Base-by-base conservation (phyloP, 92 coral and sea anemone genomes). In the Zoanthus sociatus region DNA sequence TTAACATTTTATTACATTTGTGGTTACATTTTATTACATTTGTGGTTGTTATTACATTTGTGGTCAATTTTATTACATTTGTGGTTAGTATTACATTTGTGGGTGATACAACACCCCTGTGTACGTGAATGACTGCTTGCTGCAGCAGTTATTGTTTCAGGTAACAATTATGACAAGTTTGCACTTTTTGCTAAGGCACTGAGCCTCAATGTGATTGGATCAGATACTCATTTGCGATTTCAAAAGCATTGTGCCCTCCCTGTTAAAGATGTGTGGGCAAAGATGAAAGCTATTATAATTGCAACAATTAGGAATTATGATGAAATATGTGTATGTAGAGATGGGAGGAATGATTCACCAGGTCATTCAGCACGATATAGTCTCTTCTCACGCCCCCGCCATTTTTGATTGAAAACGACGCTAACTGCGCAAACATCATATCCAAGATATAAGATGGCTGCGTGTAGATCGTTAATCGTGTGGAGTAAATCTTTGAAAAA, bases 71-170 rank as follows among this genome's bases (percentile, higher is more conserved):
- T 26, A 26, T 26, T 26, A 26, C 26, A 26, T 26, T 26, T 26
- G 26, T 26, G 26, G 26, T 26, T 26, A 26, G 26, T 26, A 26
- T 26, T 26, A 26, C 26, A 26, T 26, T 26, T 26, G 26, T 26
- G 26, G 26, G 26, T 26, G 26, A 26, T 26, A 26, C 26, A 26
- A 17, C 46, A n/a, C 9, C 30, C 14, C 69, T 44, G 45, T 69
- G 9, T 88, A 82, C 42, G 9, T 82, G 0, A 81, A 88, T 82
- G 83, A 71, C 77, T 81, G 51, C 79, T 60, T 46, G 83, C 93
- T 73, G 93, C 90, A 11, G 88, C 84, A n/a, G 83, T 91, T 31
- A 20, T 87, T 9, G 87, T 83, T 83, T 71, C 83, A 7, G 90
- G 90, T 9, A 86, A 86, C 82, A 79, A 82, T 37, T 90, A 78